Percentiles rank a stretch among this genome's conserved stretches.
Evolutionary conservation across 1,140 invertebrate species (phyloP).

Genomic region (Aleiodes sp.): DNA sequence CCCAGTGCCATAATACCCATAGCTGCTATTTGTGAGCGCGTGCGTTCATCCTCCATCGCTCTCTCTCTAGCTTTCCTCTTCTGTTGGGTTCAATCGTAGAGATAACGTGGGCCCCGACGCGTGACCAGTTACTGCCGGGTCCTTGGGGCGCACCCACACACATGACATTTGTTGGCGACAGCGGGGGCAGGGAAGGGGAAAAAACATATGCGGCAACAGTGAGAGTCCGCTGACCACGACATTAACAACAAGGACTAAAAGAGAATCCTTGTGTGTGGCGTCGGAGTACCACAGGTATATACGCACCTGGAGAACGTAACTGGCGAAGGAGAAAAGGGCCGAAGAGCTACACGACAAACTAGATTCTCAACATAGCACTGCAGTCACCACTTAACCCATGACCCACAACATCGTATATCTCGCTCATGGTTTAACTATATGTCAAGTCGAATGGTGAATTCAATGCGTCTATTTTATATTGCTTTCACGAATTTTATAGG

Average conservation of each 20-base stretch:
- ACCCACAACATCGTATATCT: constrained; percentile 55
- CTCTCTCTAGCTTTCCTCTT: constrained; percentile 5
- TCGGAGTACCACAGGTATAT: not conserved
- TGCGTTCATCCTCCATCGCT: not conserved
- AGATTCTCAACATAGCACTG: constrained; percentile 14
- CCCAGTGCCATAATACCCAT: not conserved
- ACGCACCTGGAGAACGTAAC: constrained; percentile 18
- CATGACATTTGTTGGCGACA: not conserved
- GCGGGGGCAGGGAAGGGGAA: not conserved
- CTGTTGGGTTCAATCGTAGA: not conserved
- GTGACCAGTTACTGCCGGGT: constrained; percentile 37
- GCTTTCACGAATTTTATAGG: not conserved
- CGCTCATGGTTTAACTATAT: constrained; percentile 33
- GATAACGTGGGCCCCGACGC: constrained; percentile 39
- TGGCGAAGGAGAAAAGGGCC: not conserved
- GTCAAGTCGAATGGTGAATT: constrained; percentile 39
- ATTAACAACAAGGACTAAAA: not conserved
- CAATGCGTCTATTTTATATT: constrained; percentile 39
- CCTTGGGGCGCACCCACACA: constrained; percentile 32
- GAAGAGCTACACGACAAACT: constrained; percentile 14
- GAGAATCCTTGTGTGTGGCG: not conserved
- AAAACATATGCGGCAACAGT: not conserved
- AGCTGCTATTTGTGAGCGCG: constrained; percentile 32
- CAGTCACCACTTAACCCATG: constrained; percentile 53
- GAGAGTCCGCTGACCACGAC: constrained; percentile 1